Conservation (phyloP, 2,113 vertebrate species). For the Hemiprocne comata region DNA sequence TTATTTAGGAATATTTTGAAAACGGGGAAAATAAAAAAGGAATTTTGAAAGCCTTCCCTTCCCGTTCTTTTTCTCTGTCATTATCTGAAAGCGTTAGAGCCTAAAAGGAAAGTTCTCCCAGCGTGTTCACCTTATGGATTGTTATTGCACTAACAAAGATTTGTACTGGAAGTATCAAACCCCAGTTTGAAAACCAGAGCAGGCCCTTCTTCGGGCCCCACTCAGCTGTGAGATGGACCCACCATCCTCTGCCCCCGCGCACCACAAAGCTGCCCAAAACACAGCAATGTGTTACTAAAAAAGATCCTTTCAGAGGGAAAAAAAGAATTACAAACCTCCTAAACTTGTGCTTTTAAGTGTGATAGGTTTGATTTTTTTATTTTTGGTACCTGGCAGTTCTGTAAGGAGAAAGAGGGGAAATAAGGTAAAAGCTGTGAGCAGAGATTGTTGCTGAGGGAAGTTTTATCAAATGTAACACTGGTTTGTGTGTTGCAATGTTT, state of each 20-base stretch:
- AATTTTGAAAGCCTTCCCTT: not conserved
- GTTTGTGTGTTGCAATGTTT: not conserved
- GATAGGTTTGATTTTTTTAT: not conserved
- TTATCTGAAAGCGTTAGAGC: not conserved
- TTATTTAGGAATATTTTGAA: not conserved
- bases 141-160: not conserved
- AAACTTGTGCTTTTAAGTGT: not conserved
- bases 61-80: not conserved
- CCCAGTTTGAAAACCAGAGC: not conserved
- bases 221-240: not conserved
- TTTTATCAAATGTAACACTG: conserved; percentile 9
- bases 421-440: not conserved
- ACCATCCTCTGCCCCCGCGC: not conserved
- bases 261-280: not conserved
- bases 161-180: not conserved
- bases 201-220: not conserved
- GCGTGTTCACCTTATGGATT: not conserved
- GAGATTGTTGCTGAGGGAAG: not conserved
- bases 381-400: not conserved
- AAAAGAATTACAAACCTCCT: not conserved
- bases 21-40: not conserved
- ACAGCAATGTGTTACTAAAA: not conserved
- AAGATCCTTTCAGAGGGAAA: not conserved
- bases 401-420: not conserved
- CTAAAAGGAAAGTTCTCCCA: not conserved